Percentiles rank a stretch among this genome's conserved stretches.
Evolutionary conservation across 1,140 invertebrate species (phyloP).

Genomic region (Nephotettix cincticeps): DNA sequence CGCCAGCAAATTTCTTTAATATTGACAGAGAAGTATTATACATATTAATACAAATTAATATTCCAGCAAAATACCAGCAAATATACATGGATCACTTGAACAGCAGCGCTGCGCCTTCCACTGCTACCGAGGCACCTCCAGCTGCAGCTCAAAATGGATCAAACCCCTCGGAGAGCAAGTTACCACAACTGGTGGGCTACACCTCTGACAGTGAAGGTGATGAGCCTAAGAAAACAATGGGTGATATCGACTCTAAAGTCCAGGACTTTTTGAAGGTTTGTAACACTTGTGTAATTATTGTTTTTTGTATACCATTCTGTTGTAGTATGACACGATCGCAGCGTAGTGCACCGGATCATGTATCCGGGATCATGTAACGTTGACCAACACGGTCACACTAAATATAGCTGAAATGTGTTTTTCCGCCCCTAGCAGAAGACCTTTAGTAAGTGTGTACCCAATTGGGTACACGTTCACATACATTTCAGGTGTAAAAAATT

Average conservation of each 20-base stretch:
- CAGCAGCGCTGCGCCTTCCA: slow-evolving; percentile 39
- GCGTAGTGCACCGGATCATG: neutral
- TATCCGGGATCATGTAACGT: neutral
- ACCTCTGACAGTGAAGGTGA: slow-evolving; percentile 46
- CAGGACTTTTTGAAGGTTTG: slow-evolving; percentile 52
- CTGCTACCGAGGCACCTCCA: too few relatives aligned
- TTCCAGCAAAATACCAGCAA: slow-evolving; percentile 47
- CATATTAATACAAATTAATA: too few relatives aligned
- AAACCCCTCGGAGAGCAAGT: neutral
- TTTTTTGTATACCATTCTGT: neutral
- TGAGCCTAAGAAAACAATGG: slow-evolving; percentile 41
- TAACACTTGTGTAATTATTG: neutral
- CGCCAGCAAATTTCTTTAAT: neutral
- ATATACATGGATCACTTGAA: slow-evolving; percentile 40
- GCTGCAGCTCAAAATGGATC: slow-evolving; percentile 5
- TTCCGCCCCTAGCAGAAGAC: too few relatives aligned
- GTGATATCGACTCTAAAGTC: slow-evolving; percentile 50
- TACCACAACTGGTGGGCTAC: neutral
- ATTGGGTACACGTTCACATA: too few relatives aligned
- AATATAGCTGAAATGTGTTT: too few relatives aligned
- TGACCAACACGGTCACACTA: too few relatives aligned
- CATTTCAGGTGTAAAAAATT: neutral
- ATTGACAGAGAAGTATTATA: neutral
- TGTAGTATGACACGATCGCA: neutral
- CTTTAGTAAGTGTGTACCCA: too few relatives aligned